These are phyloP conservation scores for Lophius piscatorius DNA, from an alignment of 2,113 vertebrate species.

Conservation along the genomic window DNA sequence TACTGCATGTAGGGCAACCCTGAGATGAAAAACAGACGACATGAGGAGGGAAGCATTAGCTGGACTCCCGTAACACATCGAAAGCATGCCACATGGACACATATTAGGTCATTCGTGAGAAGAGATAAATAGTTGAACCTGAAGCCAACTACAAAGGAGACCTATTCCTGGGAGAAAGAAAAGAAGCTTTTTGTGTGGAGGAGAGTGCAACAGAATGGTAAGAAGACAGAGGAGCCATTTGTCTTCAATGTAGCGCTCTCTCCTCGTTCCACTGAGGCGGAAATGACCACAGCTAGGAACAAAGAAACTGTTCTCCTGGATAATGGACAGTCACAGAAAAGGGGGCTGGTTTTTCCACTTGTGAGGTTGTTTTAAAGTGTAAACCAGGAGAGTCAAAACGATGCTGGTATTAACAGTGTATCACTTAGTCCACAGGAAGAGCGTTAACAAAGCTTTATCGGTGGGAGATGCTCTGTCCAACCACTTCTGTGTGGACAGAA, in stretches of 20 bases:
- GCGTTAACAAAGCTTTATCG: too few species aligned
- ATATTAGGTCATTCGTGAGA: constrained; percentile 31
- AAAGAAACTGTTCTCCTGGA: constrained; percentile 44
- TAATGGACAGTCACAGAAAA: constrained; percentile 3
- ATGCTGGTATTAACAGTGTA: too few species aligned
- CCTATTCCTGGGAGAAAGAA: background rate
- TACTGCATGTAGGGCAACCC: constrained; percentile 9
- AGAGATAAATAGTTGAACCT: constrained; percentile 37
- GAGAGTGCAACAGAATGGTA: constrained; percentile 7
- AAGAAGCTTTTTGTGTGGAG: constrained; percentile 30
- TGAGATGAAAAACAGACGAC: constrained; percentile 22
- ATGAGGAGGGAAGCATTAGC: constrained; percentile 12
- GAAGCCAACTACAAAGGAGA: constrained; percentile 20
- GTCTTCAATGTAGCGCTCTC: constrained; percentile 44
- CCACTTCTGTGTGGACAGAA: too few species aligned
- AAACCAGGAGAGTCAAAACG: too few species aligned
- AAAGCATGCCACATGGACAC: constrained; percentile 29
- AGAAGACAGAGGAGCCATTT: constrained; percentile 24
- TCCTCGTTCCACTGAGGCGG: constrained; percentile 40
- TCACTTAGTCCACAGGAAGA: too few species aligned
- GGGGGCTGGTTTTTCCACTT: constrained; percentile 1
- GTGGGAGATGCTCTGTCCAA: too few species aligned
- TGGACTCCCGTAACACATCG: constrained; percentile 11
- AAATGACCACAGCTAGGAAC: constrained; percentile 44
- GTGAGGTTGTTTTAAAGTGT: too few species aligned